Conservation (phyloP, 1,140 invertebrate genomes). For the Listronotus bonariensis region DNA sequence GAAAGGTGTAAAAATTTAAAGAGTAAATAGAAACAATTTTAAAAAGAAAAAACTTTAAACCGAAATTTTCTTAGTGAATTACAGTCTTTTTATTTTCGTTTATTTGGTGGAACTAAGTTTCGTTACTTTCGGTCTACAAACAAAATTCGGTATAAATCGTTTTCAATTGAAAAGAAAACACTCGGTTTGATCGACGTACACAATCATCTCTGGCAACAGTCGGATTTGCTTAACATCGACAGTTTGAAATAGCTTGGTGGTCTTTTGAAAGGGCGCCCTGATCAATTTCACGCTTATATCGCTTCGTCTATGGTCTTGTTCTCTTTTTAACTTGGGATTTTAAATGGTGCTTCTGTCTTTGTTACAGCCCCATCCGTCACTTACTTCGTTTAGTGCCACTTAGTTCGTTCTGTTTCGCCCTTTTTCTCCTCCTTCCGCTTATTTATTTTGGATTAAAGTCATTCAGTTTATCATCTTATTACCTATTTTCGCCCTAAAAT, state of each 20-base stretch:
- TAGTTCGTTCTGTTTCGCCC: conserved; percentile 49
- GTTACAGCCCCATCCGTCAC: conserved; percentile 50
- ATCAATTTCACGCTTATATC: conserved; percentile 55
- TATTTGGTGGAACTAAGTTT: no score
- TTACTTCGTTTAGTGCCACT: conserved; percentile 54
- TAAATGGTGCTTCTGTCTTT: conserved; percentile 27
- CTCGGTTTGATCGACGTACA: conserved; percentile 42
- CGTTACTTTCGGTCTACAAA: no score
- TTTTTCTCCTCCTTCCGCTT: conserved; percentile 50
- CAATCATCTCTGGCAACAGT: conserved; percentile 38
- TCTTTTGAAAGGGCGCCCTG: conserved; percentile 44
- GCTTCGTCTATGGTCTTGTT: conserved; percentile 41
- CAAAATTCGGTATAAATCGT: no score
- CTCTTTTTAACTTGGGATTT: conserved; percentile 29
- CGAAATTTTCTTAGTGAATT: no score
- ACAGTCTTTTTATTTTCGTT: no score
- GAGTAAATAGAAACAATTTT: no score
- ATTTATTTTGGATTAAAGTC: conserved; percentile 54
- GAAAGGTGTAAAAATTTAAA: no score
- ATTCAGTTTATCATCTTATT: conserved; percentile 55
- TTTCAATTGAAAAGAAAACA: conserved; percentile 35
- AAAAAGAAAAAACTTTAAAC: no score
- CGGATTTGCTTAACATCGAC: conserved; percentile 51
- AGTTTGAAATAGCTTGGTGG: conserved; percentile 47
- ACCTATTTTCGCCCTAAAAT: conserved; percentile 45